Conservation (phyloP, 2,113 vertebrate species). For the Siniperca chuatsi region DNA sequence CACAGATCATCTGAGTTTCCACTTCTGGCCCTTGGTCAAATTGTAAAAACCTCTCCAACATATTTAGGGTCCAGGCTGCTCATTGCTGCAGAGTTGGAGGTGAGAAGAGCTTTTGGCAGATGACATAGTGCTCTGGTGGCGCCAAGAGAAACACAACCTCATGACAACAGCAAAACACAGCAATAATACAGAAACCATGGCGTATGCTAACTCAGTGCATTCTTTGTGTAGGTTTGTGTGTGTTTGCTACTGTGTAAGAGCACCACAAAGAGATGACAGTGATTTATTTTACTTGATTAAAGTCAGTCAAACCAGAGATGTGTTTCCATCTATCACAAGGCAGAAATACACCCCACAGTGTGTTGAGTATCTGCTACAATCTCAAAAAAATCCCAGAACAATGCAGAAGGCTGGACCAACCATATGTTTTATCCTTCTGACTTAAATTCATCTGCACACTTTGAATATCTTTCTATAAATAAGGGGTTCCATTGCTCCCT, state of each 20-base stretch:
- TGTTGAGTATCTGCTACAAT: not conserved
- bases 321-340: slow-evolving; percentile 18
- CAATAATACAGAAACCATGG: slow-evolving; percentile 42
- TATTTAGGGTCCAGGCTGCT: slow-evolving; percentile 40
- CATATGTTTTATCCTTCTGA: slow-evolving; percentile 35
- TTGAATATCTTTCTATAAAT: slow-evolving; percentile 65
- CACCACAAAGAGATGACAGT: not conserved
- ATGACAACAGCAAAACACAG: slow-evolving; percentile 62
- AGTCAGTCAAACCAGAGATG: not conserved
- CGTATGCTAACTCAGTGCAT: not conserved
- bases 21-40: slow-evolving; percentile 65
- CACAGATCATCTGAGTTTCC: slow-evolving; percentile 58
- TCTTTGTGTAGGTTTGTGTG: slow-evolving; percentile 14
- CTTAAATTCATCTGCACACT: slow-evolving; percentile 36
- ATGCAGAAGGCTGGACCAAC: slow-evolving; percentile 17
- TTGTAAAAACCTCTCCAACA: slow-evolving; percentile 42
- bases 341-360: not conserved
- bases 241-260: slow-evolving; percentile 50
- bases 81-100: slow-evolving; percentile 40
- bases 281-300: slow-evolving; percentile 40
- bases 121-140: slow-evolving; percentile 11
- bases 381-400: slow-evolving; percentile 18
- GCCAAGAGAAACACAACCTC: slow-evolving; percentile 62
- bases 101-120: slow-evolving; percentile 50
- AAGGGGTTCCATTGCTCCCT: slow-evolving; percentile 64